A percentile compares a stretch with the other conserved stretches of the same genome.
Evolutionary conservation across 1,140 invertebrate genomes (phyloP).

Genomic region (Helicoverpa armigera): DNA sequence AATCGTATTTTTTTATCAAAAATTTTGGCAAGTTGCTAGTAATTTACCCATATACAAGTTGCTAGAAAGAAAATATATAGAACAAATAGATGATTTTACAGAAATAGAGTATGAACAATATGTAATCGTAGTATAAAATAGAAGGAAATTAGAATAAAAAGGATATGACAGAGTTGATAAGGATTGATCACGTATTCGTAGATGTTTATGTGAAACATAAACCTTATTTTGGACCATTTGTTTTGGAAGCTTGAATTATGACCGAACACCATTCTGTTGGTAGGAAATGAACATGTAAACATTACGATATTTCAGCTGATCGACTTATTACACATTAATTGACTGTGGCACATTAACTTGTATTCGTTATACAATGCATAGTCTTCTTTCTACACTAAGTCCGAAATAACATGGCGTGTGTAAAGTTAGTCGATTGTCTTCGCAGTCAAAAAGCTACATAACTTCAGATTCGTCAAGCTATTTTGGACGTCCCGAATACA

Average conservation of each 20-base stretch:
- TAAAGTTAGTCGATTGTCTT: too few species aligned
- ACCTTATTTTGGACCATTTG: slow-evolving; percentile 2
- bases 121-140: slow-evolving; percentile 53
- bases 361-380: neutral
- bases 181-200: neutral
- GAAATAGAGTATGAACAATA: slow-evolving; percentile 26
- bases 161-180: slow-evolving; percentile 34
- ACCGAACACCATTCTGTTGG: slow-evolving; percentile 28
- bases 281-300: slow-evolving; percentile 22
- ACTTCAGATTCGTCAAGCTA: too few species aligned
- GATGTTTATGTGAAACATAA: slow-evolving; percentile 5
- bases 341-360: neutral
- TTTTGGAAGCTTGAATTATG: slow-evolving; percentile 42
- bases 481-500: neutral
- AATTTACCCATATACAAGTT: neutral
- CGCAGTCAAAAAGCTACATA: too few species aligned
- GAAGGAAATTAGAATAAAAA: slow-evolving; percentile 46
- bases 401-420: too few species aligned
- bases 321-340: slow-evolving; percentile 16
- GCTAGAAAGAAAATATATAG: slow-evolving; percentile 10
- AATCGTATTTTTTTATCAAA: slow-evolving; percentile 6
- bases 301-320: slow-evolving; percentile 18
- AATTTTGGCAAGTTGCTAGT: slow-evolving; percentile 3
- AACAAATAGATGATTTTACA: slow-evolving; percentile 38
- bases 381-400: too few species aligned